Evolutionary conservation across 2,113 vertebrate species (phyloP).

Genomic region (Engystomops pustulosus): DNA sequence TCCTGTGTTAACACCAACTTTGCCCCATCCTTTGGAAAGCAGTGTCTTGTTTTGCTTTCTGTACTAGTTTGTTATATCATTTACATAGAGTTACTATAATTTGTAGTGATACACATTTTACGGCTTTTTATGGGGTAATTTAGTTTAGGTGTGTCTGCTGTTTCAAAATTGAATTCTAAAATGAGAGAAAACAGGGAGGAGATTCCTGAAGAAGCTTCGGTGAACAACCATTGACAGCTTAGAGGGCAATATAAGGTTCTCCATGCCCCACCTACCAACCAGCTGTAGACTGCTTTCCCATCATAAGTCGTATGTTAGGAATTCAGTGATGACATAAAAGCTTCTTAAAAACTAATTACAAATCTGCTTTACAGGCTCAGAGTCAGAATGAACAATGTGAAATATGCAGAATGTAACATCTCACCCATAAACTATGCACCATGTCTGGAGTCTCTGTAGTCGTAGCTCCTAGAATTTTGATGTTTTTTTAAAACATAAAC

Average conservation of each 20-base stretch:
- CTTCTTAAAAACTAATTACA: constrained; percentile 27
- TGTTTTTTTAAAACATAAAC: background rate
- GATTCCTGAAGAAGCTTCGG: background rate
- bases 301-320: background rate
- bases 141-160: background rate
- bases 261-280: background rate
- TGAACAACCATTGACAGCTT: background rate
- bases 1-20: background rate
- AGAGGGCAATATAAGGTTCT: background rate
- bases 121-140: background rate
- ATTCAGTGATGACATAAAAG: background rate
- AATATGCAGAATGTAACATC: background rate
- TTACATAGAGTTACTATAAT: background rate
- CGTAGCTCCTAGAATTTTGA: background rate
- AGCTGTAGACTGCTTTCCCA: background rate
- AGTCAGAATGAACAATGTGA: constrained; percentile 15
- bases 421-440: background rate
- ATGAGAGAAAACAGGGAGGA: background rate
- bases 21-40: background rate
- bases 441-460: background rate
- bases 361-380: constrained; percentile 2
- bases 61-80: background rate
- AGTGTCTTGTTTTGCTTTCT: background rate
- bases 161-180: background rate
- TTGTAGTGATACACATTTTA: background rate